Percentiles rank a stretch among this genome's conserved stretches.
phyloP scores from a whole-genome alignment of 2,888 invertebrate genomes.

The Pammene fasciana region DNA sequence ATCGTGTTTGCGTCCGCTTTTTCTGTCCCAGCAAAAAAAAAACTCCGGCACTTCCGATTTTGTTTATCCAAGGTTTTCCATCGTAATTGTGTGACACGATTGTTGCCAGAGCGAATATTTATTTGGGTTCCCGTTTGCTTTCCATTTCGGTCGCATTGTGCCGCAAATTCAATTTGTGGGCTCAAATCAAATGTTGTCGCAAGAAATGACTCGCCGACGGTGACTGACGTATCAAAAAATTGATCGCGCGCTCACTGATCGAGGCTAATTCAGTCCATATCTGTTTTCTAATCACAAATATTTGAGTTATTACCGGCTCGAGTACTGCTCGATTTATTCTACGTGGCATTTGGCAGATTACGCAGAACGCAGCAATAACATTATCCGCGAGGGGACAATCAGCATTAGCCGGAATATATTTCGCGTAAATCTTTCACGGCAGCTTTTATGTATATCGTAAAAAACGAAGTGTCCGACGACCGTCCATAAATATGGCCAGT shows the following conservation, averaged over 20 bases:
- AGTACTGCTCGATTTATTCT: slow-evolving; percentile 48
- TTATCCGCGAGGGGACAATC: slow-evolving; percentile 64
- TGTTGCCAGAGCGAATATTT: slow-evolving; percentile 82
- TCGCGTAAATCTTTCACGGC: slow-evolving; percentile 80
- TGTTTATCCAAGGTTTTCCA: slow-evolving; percentile 82
- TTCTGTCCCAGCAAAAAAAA: slow-evolving; percentile 63
- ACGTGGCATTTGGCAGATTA: slow-evolving; percentile 50
- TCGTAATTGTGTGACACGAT: slow-evolving; percentile 81
- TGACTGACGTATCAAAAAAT: slow-evolving; percentile 81
- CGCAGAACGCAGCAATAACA: slow-evolving; percentile 56
- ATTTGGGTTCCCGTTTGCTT: slow-evolving; percentile 77
- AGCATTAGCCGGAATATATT: slow-evolving; percentile 81
- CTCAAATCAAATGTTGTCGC: slow-evolving; percentile 78
- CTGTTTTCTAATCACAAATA: slow-evolving; percentile 30
- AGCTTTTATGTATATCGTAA: slow-evolving; percentile 82
- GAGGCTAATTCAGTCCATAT: slow-evolving; percentile 41
- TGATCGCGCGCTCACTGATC: slow-evolving; percentile 60
- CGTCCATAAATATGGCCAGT: slow-evolving; percentile 77
- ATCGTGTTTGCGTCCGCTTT: slow-evolving; percentile 75
- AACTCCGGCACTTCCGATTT: slow-evolving; percentile 72
- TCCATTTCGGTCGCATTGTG: slow-evolving; percentile 71
- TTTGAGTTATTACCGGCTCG: slow-evolving; percentile 19
- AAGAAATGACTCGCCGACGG: slow-evolving; percentile 73
- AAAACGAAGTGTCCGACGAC: slow-evolving; percentile 78
- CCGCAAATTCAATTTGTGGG: slow-evolving; percentile 77